These are phyloP conservation scores for Papilio dardanus DNA, from an alignment of 1,140 invertebrate genomes.

Conservation along the genomic window DNA sequence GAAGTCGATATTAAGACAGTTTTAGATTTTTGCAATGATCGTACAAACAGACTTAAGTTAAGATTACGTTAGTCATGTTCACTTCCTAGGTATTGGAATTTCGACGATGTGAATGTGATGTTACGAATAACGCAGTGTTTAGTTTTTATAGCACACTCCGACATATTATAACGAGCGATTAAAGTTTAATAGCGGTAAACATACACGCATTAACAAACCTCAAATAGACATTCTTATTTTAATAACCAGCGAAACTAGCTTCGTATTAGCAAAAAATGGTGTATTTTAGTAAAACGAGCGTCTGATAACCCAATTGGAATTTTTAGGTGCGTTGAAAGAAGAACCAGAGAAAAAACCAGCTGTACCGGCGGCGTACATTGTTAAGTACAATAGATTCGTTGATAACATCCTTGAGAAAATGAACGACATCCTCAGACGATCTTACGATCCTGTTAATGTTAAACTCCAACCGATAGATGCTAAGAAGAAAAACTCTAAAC, in stretches of 20 bases:
- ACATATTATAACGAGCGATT: neutral
- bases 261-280: neutral
- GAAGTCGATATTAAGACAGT: neutral
- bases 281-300: too few relatives aligned
- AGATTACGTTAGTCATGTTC: neutral
- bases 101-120: neutral
- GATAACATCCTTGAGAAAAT: constrained; percentile 91
- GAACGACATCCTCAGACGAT: constrained; percentile 88
- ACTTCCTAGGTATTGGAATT: neutral
- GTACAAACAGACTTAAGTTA: neutral
- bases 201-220: neutral
- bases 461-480: constrained; percentile 85
- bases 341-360: constrained; percentile 66
- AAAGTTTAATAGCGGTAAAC: constrained; percentile 36
- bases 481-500: constrained; percentile 78
- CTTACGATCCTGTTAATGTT: constrained; percentile 92
- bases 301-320: constrained; percentile 9
- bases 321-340: constrained; percentile 63
- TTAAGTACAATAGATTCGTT: constrained; percentile 92
- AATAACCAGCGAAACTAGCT: neutral
- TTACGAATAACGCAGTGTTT: neutral
- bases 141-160: neutral
- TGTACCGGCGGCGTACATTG: constrained; percentile 88
- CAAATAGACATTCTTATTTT: neutral
- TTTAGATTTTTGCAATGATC: neutral